Percentiles rank a stretch among this genome's conserved stretches.
These are phyloP conservation scores for Muricea muricata DNA, from an alignment of 92 coral and sea anemone genomes.

Conservation along the genomic window DNA sequence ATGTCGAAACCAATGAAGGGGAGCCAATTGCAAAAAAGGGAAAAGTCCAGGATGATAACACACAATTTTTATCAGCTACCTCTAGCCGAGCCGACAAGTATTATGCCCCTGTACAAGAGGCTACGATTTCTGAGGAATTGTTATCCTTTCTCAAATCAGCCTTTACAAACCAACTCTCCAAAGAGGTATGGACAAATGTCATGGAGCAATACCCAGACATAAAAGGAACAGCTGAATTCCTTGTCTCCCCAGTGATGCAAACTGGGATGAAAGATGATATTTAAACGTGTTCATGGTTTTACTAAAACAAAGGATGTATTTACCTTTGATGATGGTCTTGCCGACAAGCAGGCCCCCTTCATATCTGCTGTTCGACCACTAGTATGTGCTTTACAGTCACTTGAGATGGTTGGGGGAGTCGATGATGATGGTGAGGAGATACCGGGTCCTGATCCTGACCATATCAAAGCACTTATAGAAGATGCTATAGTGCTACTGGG, in stretches of 20 bases:
- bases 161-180: conserved; percentile 27
- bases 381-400: conserved; percentile 11
- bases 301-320: too few species aligned
- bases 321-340: too few species aligned
- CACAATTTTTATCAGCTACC: conserved; percentile 60
- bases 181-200: conserved; percentile 30
- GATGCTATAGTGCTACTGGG: conserved; percentile 31
- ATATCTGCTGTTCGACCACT: conserved; percentile 39
- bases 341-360: too few species aligned
- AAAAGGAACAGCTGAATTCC: conserved; percentile 35
- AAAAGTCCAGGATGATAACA: neutral
- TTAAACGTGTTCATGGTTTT: too few species aligned
- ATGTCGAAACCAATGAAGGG: too few species aligned
- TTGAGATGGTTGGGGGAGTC: too few species aligned
- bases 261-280: too few species aligned
- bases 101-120: conserved; percentile 26
- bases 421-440: neutral
- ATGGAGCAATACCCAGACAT: conserved; percentile 35
- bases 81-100: conserved; percentile 69
- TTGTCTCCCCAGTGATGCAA: too few species aligned
- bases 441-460: conserved; percentile 2
- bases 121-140: conserved; percentile 26
- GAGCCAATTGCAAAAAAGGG: neutral
- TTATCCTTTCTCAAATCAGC: too few species aligned
- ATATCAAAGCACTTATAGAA: conserved; percentile 6